Percentiles rank a stretch among this genome's conserved stretches.
Evolutionary conservation across 2,888 invertebrate genomes (phyloP).

Genomic region (Sarcophaga caerulescens): DNA sequence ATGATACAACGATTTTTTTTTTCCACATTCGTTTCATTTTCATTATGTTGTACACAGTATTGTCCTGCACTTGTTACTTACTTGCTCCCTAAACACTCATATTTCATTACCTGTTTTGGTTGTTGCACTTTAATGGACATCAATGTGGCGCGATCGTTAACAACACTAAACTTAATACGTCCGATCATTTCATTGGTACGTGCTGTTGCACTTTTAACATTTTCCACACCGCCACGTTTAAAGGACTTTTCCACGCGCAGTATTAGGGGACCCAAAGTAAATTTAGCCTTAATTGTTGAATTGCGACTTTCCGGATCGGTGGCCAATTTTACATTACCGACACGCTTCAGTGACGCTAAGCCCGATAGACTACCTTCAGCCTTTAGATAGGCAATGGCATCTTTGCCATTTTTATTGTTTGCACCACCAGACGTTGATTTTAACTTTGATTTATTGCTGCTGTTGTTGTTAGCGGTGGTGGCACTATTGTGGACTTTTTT

Average conservation of each 20-base stretch:
- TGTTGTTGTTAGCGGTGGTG: conserved; percentile 70
- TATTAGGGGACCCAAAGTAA: conserved; percentile 89
- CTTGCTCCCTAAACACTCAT: too few species aligned
- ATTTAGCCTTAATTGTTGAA: conserved; percentile 91
- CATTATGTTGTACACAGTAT: too few species aligned
- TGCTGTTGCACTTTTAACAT: conserved; percentile 92
- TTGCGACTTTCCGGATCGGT: conserved; percentile 87
- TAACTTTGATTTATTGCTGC: conserved; percentile 79
- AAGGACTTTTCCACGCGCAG: conserved; percentile 85
- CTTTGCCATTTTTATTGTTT: conserved; percentile 70
- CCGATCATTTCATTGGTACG: conserved; percentile 94
- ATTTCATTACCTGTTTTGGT: conserved; percentile 88
- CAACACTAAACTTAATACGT: conserved; percentile 88
- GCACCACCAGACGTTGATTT: conserved; percentile 65
- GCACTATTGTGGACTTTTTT: conserved; percentile 75
- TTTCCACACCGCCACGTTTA: conserved; percentile 89
- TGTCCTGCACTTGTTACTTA: too few species aligned
- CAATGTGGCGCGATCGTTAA: conserved; percentile 90
- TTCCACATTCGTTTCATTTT: too few species aligned
- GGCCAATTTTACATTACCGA: conserved; percentile 90
- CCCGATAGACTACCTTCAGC: conserved; percentile 91
- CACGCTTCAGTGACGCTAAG: conserved; percentile 88
- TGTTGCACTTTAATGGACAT: conserved; percentile 93
- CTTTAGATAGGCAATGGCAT: conserved; percentile 80
- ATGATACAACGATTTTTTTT: too few species aligned